Conservation (phyloP, 2,113 vertebrate species). For the Craseonycteris thonglongyai region DNA sequence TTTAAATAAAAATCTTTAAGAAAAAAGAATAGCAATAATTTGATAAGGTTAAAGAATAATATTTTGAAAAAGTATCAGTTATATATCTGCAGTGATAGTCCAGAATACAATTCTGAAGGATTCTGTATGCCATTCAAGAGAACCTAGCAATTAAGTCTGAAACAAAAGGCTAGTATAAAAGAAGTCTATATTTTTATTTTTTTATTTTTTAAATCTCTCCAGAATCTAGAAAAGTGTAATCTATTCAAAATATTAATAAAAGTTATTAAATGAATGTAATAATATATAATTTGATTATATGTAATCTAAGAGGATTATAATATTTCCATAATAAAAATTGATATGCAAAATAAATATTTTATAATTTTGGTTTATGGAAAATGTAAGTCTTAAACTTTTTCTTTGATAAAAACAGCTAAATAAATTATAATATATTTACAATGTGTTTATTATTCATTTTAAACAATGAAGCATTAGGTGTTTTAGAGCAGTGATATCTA, state of each 20-base stretch:
- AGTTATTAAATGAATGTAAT: not conserved
- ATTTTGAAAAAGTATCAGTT: not conserved
- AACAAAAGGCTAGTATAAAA: not conserved
- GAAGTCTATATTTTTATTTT: not conserved
- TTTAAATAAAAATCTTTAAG: too few species aligned
- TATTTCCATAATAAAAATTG: not conserved
- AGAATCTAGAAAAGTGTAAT: not conserved
- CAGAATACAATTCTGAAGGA: not conserved
- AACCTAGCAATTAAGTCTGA: not conserved
- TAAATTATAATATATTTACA: not conserved
- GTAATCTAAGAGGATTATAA: not conserved
- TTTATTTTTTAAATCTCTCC: not conserved
- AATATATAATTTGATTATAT: not conserved
- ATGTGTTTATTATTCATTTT: not conserved
- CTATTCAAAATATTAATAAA: not conserved
- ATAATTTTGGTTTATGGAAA: not conserved
- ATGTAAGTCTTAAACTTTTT: not conserved
- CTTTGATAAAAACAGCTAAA: not conserved
- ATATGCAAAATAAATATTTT: not conserved
- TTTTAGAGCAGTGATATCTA: too few species aligned
- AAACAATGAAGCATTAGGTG: not conserved
- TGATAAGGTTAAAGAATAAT: not conserved
- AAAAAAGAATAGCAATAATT: not conserved
- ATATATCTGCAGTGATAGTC: not conserved
- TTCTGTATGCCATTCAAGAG: not conserved